phyloP scores from a whole-genome alignment of 1,140 invertebrate genomes.

The Sycophaga agraensis region DNA sequence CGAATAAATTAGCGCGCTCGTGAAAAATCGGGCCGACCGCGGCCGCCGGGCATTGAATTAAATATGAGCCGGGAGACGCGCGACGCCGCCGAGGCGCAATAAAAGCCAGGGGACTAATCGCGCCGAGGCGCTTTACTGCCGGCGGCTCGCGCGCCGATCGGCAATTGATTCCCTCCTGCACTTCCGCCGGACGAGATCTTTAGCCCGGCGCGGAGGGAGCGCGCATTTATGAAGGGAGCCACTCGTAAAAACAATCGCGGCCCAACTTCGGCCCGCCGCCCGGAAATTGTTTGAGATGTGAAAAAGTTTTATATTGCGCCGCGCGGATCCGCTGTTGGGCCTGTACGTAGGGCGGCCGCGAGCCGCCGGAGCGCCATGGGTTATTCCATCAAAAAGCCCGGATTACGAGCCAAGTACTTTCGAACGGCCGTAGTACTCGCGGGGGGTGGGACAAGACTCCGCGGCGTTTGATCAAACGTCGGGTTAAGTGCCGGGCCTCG shows the following conservation, averaged over 20 bases:
- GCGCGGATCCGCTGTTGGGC: no score
- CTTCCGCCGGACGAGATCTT: no score
- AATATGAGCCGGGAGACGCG: slow-evolving; percentile 39
- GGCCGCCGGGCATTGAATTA: slow-evolving; percentile 38
- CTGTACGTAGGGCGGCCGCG: no score
- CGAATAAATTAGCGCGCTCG: slow-evolving; percentile 11
- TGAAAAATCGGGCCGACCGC: slow-evolving; percentile 15
- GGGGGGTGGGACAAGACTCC: no score
- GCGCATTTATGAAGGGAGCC: slow-evolving; percentile 12
- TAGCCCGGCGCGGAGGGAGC: no score
- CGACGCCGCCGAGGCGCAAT: slow-evolving; percentile 24
- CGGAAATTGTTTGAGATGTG: not conserved
- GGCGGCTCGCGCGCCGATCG: not conserved
- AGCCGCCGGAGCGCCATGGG: no score
- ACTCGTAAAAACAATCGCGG: slow-evolving; percentile 11
- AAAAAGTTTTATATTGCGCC: slow-evolving; percentile 5
- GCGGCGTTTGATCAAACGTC: no score
- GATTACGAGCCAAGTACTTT: no score
- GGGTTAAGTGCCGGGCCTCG: no score
- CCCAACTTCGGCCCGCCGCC: not conserved
- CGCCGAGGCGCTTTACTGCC: not conserved
- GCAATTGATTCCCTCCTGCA: slow-evolving; percentile 2
- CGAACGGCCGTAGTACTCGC: no score
- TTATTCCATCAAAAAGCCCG: no score
- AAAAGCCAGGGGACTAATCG: slow-evolving; percentile 12